These are phyloP conservation scores for Orthosia gracilis DNA, from an alignment of 2,888 invertebrate species.

Conservation along the genomic window DNA sequence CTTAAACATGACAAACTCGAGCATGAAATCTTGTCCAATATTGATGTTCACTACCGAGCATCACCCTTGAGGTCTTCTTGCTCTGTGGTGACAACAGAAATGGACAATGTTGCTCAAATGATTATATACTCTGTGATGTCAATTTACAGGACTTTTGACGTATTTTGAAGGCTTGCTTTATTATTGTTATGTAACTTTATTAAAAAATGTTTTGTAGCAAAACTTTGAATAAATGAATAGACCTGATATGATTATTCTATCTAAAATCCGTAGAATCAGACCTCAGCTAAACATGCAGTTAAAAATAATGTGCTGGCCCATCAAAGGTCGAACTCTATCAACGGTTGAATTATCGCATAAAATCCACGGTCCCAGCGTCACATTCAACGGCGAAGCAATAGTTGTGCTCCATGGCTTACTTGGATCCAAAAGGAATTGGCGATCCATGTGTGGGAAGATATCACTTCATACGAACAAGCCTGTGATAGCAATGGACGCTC, in stretches of 20 bases:
- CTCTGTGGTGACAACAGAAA: background rate
- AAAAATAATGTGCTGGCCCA: conserved; percentile 22
- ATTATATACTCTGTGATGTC: background rate
- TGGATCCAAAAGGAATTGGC: conserved; percentile 97
- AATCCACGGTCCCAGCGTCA: conserved; percentile 53
- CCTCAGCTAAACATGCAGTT: conserved; percentile 1
- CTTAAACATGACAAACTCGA: background rate
- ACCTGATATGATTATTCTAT: conserved; percentile 70
- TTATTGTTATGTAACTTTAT: background rate
- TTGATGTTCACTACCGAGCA: background rate
- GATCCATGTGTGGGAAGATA: conserved; percentile 93
- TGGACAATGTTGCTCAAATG: background rate
- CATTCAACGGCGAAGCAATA: conserved; percentile 45
- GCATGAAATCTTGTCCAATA: background rate
- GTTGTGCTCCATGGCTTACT: conserved; percentile 96
- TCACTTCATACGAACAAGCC: conserved; percentile 91
- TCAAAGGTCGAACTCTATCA: conserved; percentile 20
- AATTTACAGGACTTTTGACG: background rate
- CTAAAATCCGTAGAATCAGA: conserved; percentile 22
- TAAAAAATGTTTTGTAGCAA: background rate
- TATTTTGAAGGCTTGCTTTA: background rate
- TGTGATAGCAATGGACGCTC: conserved; percentile 95
- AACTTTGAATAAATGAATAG: background rate
- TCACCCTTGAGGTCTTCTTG: background rate
- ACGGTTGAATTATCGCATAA: conserved; percentile 51